Evolutionary conservation across 2,113 vertebrate species (phyloP), one percentile per base, ranked within the genome.

Genomic region (Corythaeola cristata): DNA sequence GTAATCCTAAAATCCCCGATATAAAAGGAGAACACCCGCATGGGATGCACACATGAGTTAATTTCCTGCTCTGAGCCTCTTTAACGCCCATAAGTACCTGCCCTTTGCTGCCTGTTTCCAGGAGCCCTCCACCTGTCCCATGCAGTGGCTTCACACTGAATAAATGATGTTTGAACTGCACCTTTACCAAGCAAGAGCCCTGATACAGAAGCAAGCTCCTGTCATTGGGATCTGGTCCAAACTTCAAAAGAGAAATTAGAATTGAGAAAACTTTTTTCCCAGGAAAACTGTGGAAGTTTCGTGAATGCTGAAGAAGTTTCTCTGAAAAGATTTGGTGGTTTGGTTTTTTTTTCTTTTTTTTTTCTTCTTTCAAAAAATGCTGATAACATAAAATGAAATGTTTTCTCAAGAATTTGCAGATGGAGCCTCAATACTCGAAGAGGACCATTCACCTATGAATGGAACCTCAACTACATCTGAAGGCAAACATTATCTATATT

Each of bases 11-110:
- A 94, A 20, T 1, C 8, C 8, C 3, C 4, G 1, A 12, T 45
- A 49, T 5, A 58, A 89, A 91, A 45, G 21, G 26, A 44, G 23
- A 55, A 28, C 11, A 28, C 6, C 15, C 60, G 8, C 33, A 68
- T 11, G 4, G 17, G 17, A 35, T 37, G 5, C 27, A 91, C 63
- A 32, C 6, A 2, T 1, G 16, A 64, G 53, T 64, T 21, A 44
- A 68, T 22, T 4, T 68, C 28, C 26, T 77, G 26, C 45, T 82
- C 47, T 47, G 39, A 73, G 49, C 21, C 21, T 44, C 6, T 23
- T 49, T 62, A 19, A 37, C 0, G 2, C 8, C 39, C 18, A 8
- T 0, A 1, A 73, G 30, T 5, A 16, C n/a, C 49, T 76, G 22
- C 27, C 32, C 37, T 27, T 8, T 75, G 24, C 71, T 56, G 24